These are phyloP conservation scores for Noctua comes DNA, from an alignment of 2,888 invertebrate species.

Conservation along the genomic window DNA sequence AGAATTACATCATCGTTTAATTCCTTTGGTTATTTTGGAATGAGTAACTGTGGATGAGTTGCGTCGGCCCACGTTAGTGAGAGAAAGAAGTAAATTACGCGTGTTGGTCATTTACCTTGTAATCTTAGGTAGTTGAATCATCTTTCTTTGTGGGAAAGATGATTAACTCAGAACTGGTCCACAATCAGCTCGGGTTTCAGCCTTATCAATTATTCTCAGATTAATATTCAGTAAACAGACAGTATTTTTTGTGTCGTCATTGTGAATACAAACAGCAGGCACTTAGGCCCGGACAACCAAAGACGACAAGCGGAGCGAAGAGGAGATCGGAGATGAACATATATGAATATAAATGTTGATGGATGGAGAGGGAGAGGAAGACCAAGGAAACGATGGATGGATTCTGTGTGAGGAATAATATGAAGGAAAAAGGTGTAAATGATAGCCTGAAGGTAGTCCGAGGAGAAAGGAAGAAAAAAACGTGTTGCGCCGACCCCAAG, in stretches of 20 bases:
- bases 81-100: constrained; percentile 4
- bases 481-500: too few relatives aligned
- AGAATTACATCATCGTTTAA: constrained; percentile 53
- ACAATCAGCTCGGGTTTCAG: background rate
- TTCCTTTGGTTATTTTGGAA: constrained; percentile 38
- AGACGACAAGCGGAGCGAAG: too few relatives aligned
- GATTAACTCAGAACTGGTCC: background rate
- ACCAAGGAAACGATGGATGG: too few relatives aligned
- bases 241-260: background rate
- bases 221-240: background rate
- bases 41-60: constrained; percentile 25
- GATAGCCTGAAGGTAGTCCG: too few relatives aligned
- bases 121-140: background rate
- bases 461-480: too few relatives aligned
- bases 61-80: background rate
- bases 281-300: too few relatives aligned
- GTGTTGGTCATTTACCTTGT: background rate
- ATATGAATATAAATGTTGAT: too few relatives aligned
- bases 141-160: background rate
- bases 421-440: too few relatives aligned
- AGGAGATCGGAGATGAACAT: too few relatives aligned
- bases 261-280: background rate
- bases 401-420: too few relatives aligned
- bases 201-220: background rate
- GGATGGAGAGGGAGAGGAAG: too few relatives aligned